Evolutionary conservation across 2,113 vertebrate genomes (phyloP).

Genomic region (Ptyas mucosa): DNA sequence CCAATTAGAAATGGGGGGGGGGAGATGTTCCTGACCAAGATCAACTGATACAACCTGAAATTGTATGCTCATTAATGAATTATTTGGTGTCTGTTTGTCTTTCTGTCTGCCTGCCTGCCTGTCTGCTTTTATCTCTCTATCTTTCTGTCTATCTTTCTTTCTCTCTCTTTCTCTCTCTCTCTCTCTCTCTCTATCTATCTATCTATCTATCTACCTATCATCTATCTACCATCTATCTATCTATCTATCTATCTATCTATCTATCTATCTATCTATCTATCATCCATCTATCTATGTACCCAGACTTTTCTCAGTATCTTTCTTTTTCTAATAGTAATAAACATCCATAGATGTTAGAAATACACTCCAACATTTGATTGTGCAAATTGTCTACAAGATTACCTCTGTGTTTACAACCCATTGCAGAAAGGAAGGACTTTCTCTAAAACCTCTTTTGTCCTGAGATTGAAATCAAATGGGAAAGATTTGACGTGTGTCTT

Average conservation of each 20-base stretch:
- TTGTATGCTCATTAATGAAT: constrained; percentile 48
- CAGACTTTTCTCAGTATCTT: neutral
- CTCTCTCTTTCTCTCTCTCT: neutral
- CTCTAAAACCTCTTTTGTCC: neutral
- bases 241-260: too few relatives aligned
- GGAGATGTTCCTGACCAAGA: neutral
- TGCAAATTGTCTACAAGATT: neutral
- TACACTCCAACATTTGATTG: neutral
- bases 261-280: neutral
- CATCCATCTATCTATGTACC: neutral
- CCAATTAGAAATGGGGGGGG: constrained; percentile 22
- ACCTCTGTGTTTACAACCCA: neutral
- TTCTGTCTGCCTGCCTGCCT: accelerated
- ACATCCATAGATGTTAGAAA: neutral
- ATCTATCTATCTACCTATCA: too few relatives aligned
- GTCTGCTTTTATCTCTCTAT: neutral
- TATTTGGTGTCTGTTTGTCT: constrained; percentile 17
- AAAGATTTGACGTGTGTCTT: constrained; percentile 22
- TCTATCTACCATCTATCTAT: neutral
- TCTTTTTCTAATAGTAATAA: neutral
- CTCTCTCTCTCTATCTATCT: neutral
- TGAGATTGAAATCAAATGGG: constrained; percentile 14
- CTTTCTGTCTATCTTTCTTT: neutral
- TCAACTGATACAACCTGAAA: constrained; percentile 43
- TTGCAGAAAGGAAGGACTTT: constrained; percentile 13